A percentile compares a stretch with the other conserved stretches of the same genome.
Conservation (phyloP, 2,888 invertebrate genomes). For the Lamproptera curius region DNA sequence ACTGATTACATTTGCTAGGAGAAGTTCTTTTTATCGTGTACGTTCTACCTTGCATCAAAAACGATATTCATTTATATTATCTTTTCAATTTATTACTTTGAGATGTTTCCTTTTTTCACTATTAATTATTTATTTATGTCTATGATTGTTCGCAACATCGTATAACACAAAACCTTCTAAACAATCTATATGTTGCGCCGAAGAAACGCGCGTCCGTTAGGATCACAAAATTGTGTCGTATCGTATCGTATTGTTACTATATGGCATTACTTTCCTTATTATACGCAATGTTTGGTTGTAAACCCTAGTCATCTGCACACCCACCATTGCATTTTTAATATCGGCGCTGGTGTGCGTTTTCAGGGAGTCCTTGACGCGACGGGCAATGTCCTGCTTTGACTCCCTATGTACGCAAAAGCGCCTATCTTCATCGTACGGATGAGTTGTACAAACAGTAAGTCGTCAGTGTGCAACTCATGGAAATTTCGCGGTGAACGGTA, state of each 20-base stretch:
- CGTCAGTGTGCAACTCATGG: slow-evolving; percentile 26
- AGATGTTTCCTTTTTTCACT: too few species aligned
- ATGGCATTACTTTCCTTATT: too few species aligned
- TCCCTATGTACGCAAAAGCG: slow-evolving; percentile 18
- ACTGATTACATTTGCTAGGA: too few species aligned
- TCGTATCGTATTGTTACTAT: too few species aligned
- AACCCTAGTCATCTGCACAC: slow-evolving; percentile 11
- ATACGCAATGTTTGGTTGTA: not conserved
- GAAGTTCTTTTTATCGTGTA: too few species aligned
- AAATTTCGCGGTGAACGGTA: slow-evolving; percentile 31
- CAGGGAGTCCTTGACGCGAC: slow-evolving; percentile 27
- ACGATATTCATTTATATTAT: too few species aligned
- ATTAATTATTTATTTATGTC: not conserved
- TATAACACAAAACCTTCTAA: not conserved
- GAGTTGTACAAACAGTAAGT: too few species aligned
- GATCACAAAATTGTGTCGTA: not conserved
- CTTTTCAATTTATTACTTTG: too few species aligned
- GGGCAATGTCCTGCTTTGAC: slow-evolving; percentile 32
- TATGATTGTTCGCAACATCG: not conserved
- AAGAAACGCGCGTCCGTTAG: not conserved
- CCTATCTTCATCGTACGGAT: too few species aligned
- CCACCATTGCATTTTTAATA: slow-evolving; percentile 19
- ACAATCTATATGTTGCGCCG: not conserved
- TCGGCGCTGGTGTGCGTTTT: slow-evolving; percentile 19
- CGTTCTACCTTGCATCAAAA: too few species aligned